phyloP scores from a whole-genome alignment of 2,797 vertebrate genomes.

The Ctenopoma multispine region DNA sequence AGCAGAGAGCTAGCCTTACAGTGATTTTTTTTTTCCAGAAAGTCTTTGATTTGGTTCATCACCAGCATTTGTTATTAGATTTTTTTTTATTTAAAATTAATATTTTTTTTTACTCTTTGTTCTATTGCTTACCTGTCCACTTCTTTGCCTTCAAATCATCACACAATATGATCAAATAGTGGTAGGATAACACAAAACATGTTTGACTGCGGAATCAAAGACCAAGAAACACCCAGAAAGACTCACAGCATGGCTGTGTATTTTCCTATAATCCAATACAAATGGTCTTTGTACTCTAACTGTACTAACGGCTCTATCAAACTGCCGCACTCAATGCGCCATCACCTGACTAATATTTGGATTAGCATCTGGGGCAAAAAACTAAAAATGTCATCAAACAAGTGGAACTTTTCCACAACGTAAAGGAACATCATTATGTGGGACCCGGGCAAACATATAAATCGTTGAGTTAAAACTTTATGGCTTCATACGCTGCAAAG shows the following conservation, averaged over 20 bases:
- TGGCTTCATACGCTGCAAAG: no score
- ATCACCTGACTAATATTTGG: no score
- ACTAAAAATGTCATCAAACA: no score
- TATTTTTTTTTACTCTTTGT: neutral
- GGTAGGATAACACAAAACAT: neutral
- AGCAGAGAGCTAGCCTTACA: neutral
- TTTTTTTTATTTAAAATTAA: constrained; percentile 10
- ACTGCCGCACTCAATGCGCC: no score
- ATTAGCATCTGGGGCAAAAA: no score
- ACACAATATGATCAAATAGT: neutral
- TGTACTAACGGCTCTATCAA: no score
- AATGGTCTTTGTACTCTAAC: no score
- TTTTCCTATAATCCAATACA: neutral
- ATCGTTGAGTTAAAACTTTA: no score
- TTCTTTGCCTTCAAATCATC: neutral
- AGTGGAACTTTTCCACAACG: no score
- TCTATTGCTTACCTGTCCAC: constrained; percentile 11
- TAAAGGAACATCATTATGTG: no score
- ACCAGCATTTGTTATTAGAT: constrained; percentile 1
- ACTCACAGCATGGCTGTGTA: neutral
- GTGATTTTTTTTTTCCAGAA: neutral
- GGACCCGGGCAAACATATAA: no score
- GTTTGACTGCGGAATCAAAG: neutral
- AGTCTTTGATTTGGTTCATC: constrained; percentile 11
- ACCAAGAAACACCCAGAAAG: neutral